Evolutionary conservation across 2,888 invertebrate species (phyloP).

Genomic region (Amphimallon solstitiale): DNA sequence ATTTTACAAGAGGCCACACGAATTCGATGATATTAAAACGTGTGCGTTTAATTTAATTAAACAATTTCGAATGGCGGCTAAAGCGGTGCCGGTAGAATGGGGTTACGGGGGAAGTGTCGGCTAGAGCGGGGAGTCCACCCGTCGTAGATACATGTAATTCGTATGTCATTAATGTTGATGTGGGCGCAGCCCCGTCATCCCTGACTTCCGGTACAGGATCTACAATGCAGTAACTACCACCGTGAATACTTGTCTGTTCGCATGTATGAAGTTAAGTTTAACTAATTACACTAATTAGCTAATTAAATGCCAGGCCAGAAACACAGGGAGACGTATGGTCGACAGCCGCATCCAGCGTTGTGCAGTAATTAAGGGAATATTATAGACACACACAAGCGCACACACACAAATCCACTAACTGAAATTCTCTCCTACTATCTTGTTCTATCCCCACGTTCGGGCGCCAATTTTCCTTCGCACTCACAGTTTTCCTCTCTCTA

Average conservation of each 20-base stretch:
- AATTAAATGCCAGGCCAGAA: constrained; percentile 60
- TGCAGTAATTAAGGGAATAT: constrained; percentile 56
- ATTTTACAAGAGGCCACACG: constrained; percentile 30
- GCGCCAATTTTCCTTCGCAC: not conserved
- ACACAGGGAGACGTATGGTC: constrained; percentile 49
- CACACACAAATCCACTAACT: no score
- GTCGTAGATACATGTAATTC: constrained; percentile 17
- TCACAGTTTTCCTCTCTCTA: not conserved
- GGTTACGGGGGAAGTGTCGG: not conserved
- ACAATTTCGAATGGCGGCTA: constrained; percentile 33
- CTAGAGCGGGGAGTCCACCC: not conserved
- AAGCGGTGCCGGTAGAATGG: not conserved
- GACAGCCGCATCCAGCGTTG: constrained; percentile 51
- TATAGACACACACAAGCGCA: constrained; percentile 43
- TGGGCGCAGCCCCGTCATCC: constrained; percentile 36
- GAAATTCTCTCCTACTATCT: constrained; percentile 2
- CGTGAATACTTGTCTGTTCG: constrained; percentile 49
- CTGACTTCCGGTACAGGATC: constrained; percentile 39
- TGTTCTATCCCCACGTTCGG: constrained; percentile 4
- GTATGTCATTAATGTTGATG: constrained; percentile 30
- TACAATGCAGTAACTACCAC: constrained; percentile 37
- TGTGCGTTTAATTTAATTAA: constrained; percentile 34
- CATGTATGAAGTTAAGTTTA: constrained; percentile 55
- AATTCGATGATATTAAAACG: not conserved
- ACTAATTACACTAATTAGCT: constrained; percentile 62